Evolutionary conservation across 92 coral and sea anemone genomes (phyloP).

Genomic region (Metridium senile): DNA sequence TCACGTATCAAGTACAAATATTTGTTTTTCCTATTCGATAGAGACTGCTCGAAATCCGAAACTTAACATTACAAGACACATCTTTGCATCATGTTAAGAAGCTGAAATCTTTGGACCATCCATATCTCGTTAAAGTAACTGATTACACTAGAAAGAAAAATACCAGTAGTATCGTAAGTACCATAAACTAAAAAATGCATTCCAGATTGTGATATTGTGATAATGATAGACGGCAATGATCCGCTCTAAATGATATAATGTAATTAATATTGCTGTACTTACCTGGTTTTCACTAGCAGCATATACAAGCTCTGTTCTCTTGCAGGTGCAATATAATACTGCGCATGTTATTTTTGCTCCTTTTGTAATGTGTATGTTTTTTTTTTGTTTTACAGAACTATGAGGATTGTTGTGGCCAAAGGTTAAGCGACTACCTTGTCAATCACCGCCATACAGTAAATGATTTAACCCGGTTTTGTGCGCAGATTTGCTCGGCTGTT

Average conservation of each 20-base stretch:
- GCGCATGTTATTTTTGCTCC: not conserved
- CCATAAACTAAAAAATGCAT: too few relatives aligned
- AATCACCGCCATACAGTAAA: constrained; percentile 1
- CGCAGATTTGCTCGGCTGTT: constrained; percentile 33
- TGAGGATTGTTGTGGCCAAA: constrained; percentile 4
- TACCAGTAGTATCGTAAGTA: constrained; percentile 15
- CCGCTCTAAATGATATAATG: not conserved
- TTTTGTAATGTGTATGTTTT: too few relatives aligned
- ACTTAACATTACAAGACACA: constrained; percentile 2
- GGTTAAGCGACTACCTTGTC: constrained; percentile 10
- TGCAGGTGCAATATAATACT: not conserved
- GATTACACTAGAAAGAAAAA: not conserved
- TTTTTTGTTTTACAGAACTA: constrained; percentile 1
- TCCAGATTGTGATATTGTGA: too few relatives aligned
- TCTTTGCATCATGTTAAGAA: not conserved
- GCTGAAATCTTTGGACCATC: constrained; percentile 1
- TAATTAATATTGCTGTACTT: not conserved
- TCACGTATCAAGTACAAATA: too few relatives aligned
- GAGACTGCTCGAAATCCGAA: not conserved
- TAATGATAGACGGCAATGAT: too few relatives aligned
- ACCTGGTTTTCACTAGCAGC: not conserved
- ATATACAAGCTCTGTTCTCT: not conserved
- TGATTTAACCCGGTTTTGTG: constrained; percentile 22
- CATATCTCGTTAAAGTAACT: constrained; percentile 1
- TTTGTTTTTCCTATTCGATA: not conserved